phyloP scores from a whole-genome alignment of 2,113 vertebrate genomes.

The Pithys albifrons region DNA sequence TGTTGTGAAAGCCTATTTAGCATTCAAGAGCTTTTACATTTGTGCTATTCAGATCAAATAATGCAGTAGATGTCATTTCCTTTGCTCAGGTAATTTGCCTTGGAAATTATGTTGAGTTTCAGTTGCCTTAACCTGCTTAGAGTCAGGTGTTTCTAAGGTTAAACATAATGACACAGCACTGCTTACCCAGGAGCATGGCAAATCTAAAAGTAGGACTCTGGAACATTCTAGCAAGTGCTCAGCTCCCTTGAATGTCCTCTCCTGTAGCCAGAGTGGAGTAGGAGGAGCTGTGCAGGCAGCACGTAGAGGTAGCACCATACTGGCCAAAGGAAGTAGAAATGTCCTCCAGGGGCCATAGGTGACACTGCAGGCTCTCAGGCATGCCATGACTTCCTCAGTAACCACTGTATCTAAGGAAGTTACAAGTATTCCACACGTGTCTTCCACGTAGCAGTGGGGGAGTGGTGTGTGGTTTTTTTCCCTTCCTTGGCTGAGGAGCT shows the following conservation, averaged over 20 bases:
- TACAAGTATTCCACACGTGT: no score
- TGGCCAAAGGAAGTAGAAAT: background rate
- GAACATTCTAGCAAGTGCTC: background rate
- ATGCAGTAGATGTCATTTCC: background rate
- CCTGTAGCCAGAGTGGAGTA: background rate
- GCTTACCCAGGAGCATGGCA: background rate
- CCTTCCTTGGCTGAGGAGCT: no score
- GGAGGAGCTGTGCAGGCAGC: background rate
- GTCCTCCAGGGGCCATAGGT: background rate
- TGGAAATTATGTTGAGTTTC: constrained; percentile 17
- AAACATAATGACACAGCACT: background rate
- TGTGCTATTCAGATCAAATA: constrained; percentile 37
- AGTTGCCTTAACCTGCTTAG: background rate
- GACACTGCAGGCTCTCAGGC: background rate
- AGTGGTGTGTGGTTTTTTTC: no score
- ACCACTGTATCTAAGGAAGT: no score
- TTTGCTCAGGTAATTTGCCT: constrained; percentile 40
- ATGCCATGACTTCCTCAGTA: fast-evolving
- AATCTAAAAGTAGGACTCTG: background rate
- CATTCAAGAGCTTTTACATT: constrained; percentile 22
- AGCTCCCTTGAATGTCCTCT: background rate
- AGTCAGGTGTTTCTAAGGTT: background rate
- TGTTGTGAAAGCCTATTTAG: constrained; percentile 14
- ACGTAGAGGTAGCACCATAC: fast-evolving
- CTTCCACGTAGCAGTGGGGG: no score